Evolutionary conservation across 2,888 invertebrate genomes (phyloP).

Genomic region (Monochamus alternatus): DNA sequence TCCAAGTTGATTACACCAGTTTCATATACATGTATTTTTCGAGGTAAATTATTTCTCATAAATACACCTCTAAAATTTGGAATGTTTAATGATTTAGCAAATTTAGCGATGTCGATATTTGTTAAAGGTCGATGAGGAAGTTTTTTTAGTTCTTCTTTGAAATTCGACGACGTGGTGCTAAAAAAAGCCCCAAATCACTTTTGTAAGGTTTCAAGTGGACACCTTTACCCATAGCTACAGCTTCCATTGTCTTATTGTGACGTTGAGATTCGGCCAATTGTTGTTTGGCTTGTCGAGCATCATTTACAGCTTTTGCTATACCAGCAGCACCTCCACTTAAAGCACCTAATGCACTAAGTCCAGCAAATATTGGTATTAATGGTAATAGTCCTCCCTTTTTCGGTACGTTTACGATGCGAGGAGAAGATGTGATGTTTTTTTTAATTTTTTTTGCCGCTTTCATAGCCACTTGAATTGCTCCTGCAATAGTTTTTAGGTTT

Average conservation of each 20-base stretch:
- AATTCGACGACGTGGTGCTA: background rate
- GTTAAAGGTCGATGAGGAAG: constrained; percentile 4
- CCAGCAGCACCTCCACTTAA: constrained; percentile 50
- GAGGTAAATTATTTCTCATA: background rate
- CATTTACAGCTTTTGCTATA: constrained; percentile 56
- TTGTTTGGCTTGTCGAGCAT: constrained; percentile 50
- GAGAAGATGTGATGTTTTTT: constrained; percentile 20
- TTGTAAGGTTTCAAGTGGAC: constrained; percentile 22
- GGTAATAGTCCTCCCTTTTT: constrained; percentile 19
- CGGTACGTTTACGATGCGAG: constrained; percentile 23
- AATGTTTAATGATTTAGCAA: background rate
- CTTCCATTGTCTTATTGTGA: constrained; percentile 57
- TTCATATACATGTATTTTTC: too few species aligned
- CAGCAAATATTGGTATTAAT: constrained; percentile 51
- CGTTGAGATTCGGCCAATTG: constrained; percentile 53
- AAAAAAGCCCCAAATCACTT: constrained; percentile 10
- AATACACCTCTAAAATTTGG: constrained; percentile 16
- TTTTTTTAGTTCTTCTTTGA: too few species aligned
- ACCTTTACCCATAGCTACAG: constrained; percentile 45
- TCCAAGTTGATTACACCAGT: too few species aligned
- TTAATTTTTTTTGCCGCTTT: constrained; percentile 19
- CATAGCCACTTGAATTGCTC: constrained; percentile 17
- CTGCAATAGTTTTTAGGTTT: constrained; percentile 15
- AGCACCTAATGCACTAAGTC: constrained; percentile 47
- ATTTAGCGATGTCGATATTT: background rate